Evolutionary conservation across 2,888 invertebrate genomes (phyloP).

Genomic region (Drosophila nigricruria): DNA sequence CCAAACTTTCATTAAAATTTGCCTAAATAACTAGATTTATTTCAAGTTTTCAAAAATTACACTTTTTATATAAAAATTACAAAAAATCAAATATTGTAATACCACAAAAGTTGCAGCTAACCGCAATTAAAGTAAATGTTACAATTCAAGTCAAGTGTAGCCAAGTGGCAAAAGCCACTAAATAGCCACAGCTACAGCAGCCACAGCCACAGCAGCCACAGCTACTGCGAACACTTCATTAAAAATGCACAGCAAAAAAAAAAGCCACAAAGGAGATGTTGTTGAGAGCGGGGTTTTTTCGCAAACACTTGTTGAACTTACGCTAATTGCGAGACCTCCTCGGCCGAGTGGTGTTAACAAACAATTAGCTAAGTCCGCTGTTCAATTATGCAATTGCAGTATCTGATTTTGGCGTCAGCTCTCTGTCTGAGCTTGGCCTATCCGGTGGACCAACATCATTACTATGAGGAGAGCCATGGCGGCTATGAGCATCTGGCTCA

Average conservation of each 20-base stretch:
- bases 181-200: slow-evolving; percentile 20
- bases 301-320: slow-evolving; percentile 34
- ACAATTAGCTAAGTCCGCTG: slow-evolving; percentile 59
- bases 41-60: neutral
- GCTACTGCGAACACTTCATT: neutral
- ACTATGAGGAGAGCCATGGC: slow-evolving; percentile 78
- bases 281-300: slow-evolving; percentile 28
- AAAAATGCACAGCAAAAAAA: slow-evolving; percentile 8
- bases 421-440: slow-evolving; percentile 84
- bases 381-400: slow-evolving; percentile 78
- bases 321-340: slow-evolving; percentile 57
- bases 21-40: neutral
- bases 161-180: slow-evolving; percentile 50
- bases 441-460: slow-evolving; percentile 84
- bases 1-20: neutral
- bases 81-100: neutral
- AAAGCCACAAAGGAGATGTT: slow-evolving; percentile 23
- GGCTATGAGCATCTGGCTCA: slow-evolving; percentile 81
- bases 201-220: slow-evolving; percentile 4
- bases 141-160: slow-evolving; percentile 40
- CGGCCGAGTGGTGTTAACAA: slow-evolving; percentile 52
- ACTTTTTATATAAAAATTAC: neutral
- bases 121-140: slow-evolving; percentile 36
- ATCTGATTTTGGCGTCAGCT: slow-evolving; percentile 84
- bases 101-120: slow-evolving; percentile 1